Evolutionary conservation across 2,888 invertebrate genomes (phyloP).

Genomic region (Dryobotodes eremita): DNA sequence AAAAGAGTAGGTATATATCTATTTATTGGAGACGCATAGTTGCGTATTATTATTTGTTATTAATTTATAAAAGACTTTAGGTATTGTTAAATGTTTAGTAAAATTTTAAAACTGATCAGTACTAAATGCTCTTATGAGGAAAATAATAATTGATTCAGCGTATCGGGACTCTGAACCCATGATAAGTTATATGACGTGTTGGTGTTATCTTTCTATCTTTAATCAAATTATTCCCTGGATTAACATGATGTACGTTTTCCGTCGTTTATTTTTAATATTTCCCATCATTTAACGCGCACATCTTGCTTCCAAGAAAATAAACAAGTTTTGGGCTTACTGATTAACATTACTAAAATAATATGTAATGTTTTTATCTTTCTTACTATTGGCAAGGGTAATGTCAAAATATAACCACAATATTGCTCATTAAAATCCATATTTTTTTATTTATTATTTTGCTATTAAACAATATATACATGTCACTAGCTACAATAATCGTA

Average conservation of each 20-base stretch:
- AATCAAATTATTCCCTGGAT: slow-evolving; percentile 49
- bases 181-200: slow-evolving; percentile 40
- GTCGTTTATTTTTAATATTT: slow-evolving; percentile 39
- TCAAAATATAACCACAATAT: not conserved
- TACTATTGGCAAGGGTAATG: not conserved
- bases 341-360: not conserved
- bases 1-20: not conserved
- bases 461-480: not conserved
- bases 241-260: slow-evolving; percentile 32
- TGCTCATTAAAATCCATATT: not conserved
- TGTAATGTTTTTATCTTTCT: not conserved
- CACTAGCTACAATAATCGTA: not conserved
- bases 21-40: not conserved
- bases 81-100: not conserved
- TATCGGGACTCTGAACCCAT: slow-evolving; percentile 18
- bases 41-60: slow-evolving; percentile 19
- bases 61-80: not conserved
- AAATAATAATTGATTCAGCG: slow-evolving; percentile 5
- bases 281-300: too few species aligned
- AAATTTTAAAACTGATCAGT: not conserved
- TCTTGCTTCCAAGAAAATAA: not conserved
- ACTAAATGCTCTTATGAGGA: not conserved
- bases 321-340: slow-evolving; percentile 13
- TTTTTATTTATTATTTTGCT: not conserved
- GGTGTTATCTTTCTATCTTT: slow-evolving; percentile 23